phyloP scores from a whole-genome alignment of 2,797 vertebrate genomes.

The Delichon dasypus region DNA sequence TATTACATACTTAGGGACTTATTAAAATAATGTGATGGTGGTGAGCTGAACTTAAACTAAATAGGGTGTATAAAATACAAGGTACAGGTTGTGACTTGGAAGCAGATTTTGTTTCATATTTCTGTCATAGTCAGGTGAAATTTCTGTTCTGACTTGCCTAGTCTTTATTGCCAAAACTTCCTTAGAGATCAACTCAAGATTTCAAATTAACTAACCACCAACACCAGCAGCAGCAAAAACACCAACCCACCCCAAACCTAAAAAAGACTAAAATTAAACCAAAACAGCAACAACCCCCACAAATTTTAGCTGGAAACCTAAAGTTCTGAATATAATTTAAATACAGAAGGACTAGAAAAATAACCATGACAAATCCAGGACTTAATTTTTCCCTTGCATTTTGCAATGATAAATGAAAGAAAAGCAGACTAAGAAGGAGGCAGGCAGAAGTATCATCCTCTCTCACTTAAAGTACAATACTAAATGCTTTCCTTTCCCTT shows the following conservation, averaged over 20 bases:
- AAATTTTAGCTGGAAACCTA: neutral
- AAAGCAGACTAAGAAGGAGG: neutral
- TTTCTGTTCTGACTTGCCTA: neutral
- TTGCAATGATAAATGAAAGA: neutral
- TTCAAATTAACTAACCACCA: neutral
- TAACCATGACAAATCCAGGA: neutral
- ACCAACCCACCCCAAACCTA: neutral
- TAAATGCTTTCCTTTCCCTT: neutral
- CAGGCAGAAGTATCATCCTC: neutral
- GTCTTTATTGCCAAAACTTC: neutral
- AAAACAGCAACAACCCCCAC: fast-evolving
- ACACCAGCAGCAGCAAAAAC: neutral
- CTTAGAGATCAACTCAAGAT: neutral
- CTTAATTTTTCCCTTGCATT: neutral
- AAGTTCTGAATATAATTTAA: neutral
- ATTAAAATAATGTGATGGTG: neutral
- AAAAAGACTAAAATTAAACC: neutral
- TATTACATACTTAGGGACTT: neutral
- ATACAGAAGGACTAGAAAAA: neutral
- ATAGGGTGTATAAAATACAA: neutral
- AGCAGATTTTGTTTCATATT: neutral
- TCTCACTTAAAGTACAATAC: neutral
- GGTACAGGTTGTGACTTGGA: neutral
- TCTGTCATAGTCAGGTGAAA: neutral
- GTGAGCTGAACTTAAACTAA: neutral